These are phyloP conservation scores for Hapalemur alaotrensis DNA, from an alignment of 2,797 vertebrate genomes.

Conservation along the genomic window DNA sequence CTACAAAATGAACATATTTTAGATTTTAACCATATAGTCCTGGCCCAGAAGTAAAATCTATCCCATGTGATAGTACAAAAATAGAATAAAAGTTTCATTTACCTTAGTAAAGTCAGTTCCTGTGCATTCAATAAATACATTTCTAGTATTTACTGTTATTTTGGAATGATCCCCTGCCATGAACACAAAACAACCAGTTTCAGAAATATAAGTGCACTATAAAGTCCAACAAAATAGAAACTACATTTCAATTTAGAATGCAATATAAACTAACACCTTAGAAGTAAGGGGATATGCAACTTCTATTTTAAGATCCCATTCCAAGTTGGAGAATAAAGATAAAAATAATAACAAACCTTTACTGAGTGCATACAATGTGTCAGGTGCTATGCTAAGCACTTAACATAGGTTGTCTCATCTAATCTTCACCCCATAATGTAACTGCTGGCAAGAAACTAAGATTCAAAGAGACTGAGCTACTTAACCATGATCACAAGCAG, in stretches of 20 bases:
- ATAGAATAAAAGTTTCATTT: constrained; percentile 60
- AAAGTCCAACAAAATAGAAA: constrained; percentile 4
- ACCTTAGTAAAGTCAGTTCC: constrained; percentile 98
- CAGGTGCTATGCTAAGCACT: not conserved
- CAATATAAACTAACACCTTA: not conserved
- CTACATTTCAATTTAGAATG: not conserved
- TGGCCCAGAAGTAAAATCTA: constrained; percentile 42
- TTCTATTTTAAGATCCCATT: not conserved
- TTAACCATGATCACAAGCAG: not conserved
- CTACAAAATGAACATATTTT: constrained; percentile 20
- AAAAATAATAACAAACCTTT: not conserved
- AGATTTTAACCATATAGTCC: not conserved
- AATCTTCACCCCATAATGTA: not conserved
- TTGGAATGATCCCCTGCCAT: constrained; percentile 93
- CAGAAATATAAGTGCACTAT: not conserved
- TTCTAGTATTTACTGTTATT: constrained; percentile 93
- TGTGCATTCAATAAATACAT: constrained; percentile 97
- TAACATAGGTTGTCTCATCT: not conserved
- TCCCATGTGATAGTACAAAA: not conserved
- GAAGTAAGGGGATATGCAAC: not conserved
- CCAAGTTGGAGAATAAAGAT: not conserved
- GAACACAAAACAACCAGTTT: constrained; percentile 63
- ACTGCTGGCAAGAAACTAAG: not conserved
- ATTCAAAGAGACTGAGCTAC: not conserved
- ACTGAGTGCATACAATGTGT: not conserved